A percentile compares a stretch with the other conserved stretches of the same genome.
Evolutionary conservation across 2,888 invertebrate genomes (phyloP).

Genomic region (Caenorhabditis japonica): DNA sequence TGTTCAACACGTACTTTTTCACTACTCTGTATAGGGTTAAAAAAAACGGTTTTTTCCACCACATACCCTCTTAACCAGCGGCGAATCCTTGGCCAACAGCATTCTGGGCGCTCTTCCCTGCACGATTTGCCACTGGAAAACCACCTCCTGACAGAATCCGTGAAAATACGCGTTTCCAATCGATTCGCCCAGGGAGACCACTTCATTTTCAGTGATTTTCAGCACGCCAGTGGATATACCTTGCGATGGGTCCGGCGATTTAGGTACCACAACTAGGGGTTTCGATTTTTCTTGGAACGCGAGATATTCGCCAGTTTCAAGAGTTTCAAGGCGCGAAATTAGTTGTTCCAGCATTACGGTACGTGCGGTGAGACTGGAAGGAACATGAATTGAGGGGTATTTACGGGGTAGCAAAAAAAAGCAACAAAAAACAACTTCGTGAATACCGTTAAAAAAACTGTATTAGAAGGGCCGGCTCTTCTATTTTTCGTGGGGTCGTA

Average conservation of each 20-base stretch:
- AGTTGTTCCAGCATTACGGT: slow-evolving; percentile 33
- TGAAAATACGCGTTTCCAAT: slow-evolving; percentile 19
- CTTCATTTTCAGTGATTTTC: slow-evolving; percentile 6
- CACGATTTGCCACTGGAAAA: slow-evolving; percentile 49
- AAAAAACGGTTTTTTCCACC: no score
- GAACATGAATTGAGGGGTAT: no score
- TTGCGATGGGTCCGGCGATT: not conserved
- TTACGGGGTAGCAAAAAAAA: no score
- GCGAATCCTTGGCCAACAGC: slow-evolving; percentile 37
- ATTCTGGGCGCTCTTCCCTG: slow-evolving; percentile 44
- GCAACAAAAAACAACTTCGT: no score
- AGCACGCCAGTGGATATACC: slow-evolving; percentile 11
- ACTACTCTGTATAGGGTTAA: no score
- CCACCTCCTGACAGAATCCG: slow-evolving; percentile 35
- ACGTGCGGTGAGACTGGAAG: slow-evolving; percentile 38
- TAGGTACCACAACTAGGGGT: slow-evolving; percentile 18
- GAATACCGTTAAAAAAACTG: no score
- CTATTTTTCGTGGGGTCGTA: no score
- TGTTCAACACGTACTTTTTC: no score
- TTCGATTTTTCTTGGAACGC: slow-evolving; percentile 14
- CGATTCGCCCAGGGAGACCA: not conserved
- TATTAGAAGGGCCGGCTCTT: no score
- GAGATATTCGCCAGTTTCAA: slow-evolving; percentile 29
- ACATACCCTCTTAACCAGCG: slow-evolving; percentile 3
- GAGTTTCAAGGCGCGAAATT: not conserved